Base-by-base conservation (phyloP, 2,797 vertebrate genomes). In the Spinus pinus region DNA sequence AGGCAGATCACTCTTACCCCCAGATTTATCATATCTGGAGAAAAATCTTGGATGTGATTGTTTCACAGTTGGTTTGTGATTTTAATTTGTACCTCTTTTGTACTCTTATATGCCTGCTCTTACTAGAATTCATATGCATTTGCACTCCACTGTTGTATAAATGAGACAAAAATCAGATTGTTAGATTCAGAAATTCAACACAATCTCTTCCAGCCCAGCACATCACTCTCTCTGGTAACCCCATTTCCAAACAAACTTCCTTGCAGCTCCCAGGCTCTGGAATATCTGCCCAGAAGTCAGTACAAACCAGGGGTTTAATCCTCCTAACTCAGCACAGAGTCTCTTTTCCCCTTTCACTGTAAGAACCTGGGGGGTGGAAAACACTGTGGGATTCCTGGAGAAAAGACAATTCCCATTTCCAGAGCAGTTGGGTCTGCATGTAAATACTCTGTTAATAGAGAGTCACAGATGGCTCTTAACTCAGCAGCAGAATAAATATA, bases 381-480 rank as follows among this genome's bases (percentile, higher is more conserved):
- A 19, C 28, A 3, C 31, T 8, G 25, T 20, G 57, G 42, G 37
- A 91, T 78, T 94, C 69, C 69, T 58, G 23, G 31, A 81, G 46
- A 82, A 92, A 71, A 37, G 61, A 18, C 20, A 77, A 20, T 49
- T 89, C 64, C 39, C 86, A 16, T 50, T 91, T 67, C 18, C 50
- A 67, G 46, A 69, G 14, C 65, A 25, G 51, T 95, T 94, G 70
- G 58, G 61, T 54, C 85, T 51, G 42, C 69, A 22, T 81, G 57
- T 58, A 93, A 95, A 86, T 39, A 73, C 8, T 25, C 73, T 90
- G 88, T 61, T 93, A 81, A 81, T 30, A 83, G 79, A 90, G 35
- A 86, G 72, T 79, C 90, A 82, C 90, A 89, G 90, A 89, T 89
- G 67, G 60, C 64, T 94, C 83, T 80, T 33, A 94, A 91, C 56